Evolutionary conservation across 2,113 vertebrate genomes (phyloP).

Genomic region (Lepidothrix coronata): DNA sequence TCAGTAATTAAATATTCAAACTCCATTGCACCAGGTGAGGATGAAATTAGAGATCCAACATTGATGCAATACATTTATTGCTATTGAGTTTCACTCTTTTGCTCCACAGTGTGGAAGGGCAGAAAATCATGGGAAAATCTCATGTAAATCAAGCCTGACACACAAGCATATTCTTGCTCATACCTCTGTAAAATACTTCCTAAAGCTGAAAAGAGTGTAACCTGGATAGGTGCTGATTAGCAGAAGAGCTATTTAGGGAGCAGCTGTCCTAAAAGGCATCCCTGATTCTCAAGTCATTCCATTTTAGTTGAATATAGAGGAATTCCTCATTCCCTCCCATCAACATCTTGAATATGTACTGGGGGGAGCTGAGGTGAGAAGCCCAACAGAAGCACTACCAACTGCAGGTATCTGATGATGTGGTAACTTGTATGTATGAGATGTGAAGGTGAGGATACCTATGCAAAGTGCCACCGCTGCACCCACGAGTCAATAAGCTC

Average conservation of each 20-base stretch:
- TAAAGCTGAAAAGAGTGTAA: background rate
- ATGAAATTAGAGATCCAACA: background rate
- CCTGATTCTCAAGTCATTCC: background rate
- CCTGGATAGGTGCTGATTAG: background rate
- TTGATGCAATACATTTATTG: background rate
- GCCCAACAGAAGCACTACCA: background rate
- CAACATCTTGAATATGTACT: background rate
- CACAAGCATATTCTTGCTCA: background rate
- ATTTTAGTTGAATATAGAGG: background rate
- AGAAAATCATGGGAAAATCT: background rate
- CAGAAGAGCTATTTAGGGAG: background rate
- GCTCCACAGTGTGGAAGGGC: background rate
- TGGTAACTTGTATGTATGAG: background rate
- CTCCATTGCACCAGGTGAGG: background rate
- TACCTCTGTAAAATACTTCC: background rate
- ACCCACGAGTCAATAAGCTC: fast-evolving
- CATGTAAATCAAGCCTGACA: background rate
- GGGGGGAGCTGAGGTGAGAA: background rate
- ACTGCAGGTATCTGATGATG: background rate
- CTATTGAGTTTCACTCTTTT: background rate
- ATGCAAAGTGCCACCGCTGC: background rate
- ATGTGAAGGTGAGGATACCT: background rate
- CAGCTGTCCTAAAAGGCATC: background rate
- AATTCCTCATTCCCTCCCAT: background rate
- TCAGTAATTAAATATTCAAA: background rate